phyloP scores from a whole-genome alignment of 2,888 invertebrate species.

The Sphaerophoria taeniata region DNA sequence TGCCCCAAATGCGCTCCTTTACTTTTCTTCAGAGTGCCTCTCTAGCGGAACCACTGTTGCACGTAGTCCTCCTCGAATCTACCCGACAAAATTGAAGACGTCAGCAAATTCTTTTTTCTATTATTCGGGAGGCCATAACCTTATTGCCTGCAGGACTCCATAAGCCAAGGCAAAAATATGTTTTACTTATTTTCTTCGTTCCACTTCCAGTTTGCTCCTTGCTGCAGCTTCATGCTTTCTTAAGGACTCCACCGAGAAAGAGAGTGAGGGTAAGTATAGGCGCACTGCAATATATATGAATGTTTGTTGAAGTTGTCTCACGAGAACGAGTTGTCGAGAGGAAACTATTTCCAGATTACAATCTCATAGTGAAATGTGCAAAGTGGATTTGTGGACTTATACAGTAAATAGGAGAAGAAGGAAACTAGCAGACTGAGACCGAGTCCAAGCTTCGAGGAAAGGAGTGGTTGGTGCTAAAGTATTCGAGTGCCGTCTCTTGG shows the following conservation, averaged over 20 bases:
- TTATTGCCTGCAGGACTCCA: constrained; percentile 42
- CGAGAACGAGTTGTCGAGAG: constrained; percentile 65
- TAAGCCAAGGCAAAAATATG: constrained; percentile 37
- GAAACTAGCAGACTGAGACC: background rate
- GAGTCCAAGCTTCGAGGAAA: background rate
- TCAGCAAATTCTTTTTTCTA: constrained; percentile 56
- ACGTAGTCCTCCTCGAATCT: constrained; percentile 48
- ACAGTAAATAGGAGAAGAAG: background rate
- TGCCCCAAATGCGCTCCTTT: background rate
- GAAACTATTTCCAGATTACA: constrained; percentile 69
- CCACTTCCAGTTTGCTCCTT: background rate
- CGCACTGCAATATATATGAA: constrained; percentile 48
- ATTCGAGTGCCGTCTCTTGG: constrained; percentile 31
- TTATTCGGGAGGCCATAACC: constrained; percentile 70
- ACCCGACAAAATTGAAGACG: constrained; percentile 61
- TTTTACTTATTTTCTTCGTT: constrained; percentile 6
- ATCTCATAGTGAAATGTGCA: constrained; percentile 63
- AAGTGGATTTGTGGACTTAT: constrained; percentile 63
- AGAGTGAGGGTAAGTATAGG: constrained; percentile 23
- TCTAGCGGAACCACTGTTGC: constrained; percentile 58
- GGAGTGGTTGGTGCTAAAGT: constrained; percentile 9
- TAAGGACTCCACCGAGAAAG: constrained; percentile 54
- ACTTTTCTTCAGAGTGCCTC: background rate
- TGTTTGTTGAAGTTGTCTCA: constrained; percentile 70
- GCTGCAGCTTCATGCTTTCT: constrained; percentile 55